These are phyloP conservation scores for Nannobrachium achirus DNA, from an alignment of 2,113 vertebrate genomes.

Conservation along the genomic window DNA sequence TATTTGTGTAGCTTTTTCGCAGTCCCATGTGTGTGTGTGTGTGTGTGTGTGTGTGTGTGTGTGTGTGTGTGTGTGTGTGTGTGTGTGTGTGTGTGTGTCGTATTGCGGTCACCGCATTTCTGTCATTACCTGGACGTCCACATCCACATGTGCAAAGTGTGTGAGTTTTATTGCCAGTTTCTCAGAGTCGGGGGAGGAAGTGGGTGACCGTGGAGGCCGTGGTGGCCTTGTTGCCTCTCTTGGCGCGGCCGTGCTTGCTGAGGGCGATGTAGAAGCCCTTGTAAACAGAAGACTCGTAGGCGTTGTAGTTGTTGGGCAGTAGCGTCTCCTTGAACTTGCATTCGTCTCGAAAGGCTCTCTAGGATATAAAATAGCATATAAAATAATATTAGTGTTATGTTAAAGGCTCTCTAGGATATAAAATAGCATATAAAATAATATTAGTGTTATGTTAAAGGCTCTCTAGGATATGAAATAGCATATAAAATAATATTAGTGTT, in stretches of 20 bases:
- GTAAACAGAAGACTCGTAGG: slow-evolving; percentile 90
- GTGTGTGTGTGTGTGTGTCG: slow-evolving; percentile 52
- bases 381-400: too few relatives aligned
- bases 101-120: slow-evolving; percentile 39
- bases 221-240: slow-evolving; percentile 91
- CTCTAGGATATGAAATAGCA: too few relatives aligned
- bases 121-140: slow-evolving; percentile 78
- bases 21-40: slow-evolving; percentile 63
- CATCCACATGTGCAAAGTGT: slow-evolving; percentile 86
- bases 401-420: too few relatives aligned
- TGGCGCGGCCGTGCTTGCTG: slow-evolving; percentile 90
- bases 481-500: too few relatives aligned
- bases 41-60: slow-evolving; percentile 51
- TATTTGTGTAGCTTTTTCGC: slow-evolving; percentile 70
- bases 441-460: too few relatives aligned
- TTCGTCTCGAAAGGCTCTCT: slow-evolving; percentile 90
- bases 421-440: too few relatives aligned
- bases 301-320: slow-evolving; percentile 97
- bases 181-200: slow-evolving; percentile 93
- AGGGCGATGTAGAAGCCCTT: slow-evolving; percentile 89
- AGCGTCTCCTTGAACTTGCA: slow-evolving; percentile 95
- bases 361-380: too few relatives aligned
- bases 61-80: slow-evolving; percentile 50
- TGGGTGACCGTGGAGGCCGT: slow-evolving; percentile 93
- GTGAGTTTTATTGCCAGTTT: slow-evolving; percentile 69